Base-by-base conservation (phyloP, 2,888 invertebrate genomes). In the Netelia inedita region DNA sequence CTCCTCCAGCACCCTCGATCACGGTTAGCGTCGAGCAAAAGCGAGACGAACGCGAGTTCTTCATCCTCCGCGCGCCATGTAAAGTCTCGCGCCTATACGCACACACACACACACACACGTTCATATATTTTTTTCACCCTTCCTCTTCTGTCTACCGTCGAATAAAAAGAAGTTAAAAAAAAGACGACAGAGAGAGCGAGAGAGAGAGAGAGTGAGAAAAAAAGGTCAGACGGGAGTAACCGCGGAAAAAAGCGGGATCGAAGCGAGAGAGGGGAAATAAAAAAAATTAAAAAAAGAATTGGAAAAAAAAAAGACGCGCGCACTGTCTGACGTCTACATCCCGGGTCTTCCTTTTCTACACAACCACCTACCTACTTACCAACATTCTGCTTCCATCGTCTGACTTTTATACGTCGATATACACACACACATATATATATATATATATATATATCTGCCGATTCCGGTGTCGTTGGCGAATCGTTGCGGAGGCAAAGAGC, bases 1-100 rank as follows among this genome's bases (percentile, higher is more conserved):
- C 84, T 84, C 82, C 86, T 55, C 82, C 82, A 80, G 16, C 16
- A 21, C 72, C 53, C 10, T 63, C 41, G 72, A 69, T 74, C 65
- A 28, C 57, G 72, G 19, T 75, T 46, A 63, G 46, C 35, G 63
- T 41, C 19, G 63, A 41, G 69, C 11, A 71, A 69, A 71, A 55
- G 10, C 61, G 46, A 43, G 50, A 43, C 35, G 71, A 41, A 66
- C 53, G 41, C 66, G 28, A 28, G 28, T 65, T 57, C 63, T 50
- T 63, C 46, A 23, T 28, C 10, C 57, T 21, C 63, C 19, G 11
- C 53, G 11, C 19, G 14, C 66, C n/a, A 59, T 69, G 69, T n/a
- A 69, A 78, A 78, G 16, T 28, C 43, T 59, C 79, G 14, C 57
- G 28, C 16, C 57, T 66, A 28, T 9, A 5, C 28, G 41, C 10